Evolutionary conservation across 2,888 invertebrate species (phyloP).

Genomic region (Coleophora deauratella): DNA sequence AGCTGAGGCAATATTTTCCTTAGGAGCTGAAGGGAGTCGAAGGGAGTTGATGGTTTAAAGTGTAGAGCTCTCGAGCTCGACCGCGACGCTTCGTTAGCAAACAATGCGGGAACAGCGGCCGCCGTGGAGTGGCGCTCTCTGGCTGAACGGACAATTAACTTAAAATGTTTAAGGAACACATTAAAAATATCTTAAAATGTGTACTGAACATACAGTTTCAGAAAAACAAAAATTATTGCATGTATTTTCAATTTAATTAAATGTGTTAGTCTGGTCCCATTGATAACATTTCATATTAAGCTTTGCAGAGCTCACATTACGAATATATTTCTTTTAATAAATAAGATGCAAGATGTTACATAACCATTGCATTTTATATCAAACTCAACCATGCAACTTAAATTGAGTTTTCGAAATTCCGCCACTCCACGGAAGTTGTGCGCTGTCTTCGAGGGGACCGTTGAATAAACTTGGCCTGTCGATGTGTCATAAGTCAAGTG

Average conservation of each 20-base stretch:
- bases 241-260: too few relatives aligned
- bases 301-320: too few relatives aligned
- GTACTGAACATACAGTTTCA: too few relatives aligned
- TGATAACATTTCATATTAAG: too few relatives aligned
- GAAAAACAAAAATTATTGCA: too few relatives aligned
- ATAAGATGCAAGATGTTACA: too few relatives aligned
- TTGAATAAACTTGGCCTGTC: slow-evolving; percentile 70
- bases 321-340: too few relatives aligned
- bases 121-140: slow-evolving; percentile 27
- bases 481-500: slow-evolving; percentile 73
- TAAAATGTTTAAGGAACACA: too few relatives aligned
- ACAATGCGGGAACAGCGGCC: slow-evolving; percentile 47
- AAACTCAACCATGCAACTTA: slow-evolving; percentile 4
- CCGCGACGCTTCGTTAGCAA: slow-evolving; percentile 67
- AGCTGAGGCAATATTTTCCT: slow-evolving; percentile 70
- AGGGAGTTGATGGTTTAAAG: slow-evolving; percentile 68
- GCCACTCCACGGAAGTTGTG: slow-evolving; percentile 36
- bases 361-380: background rate
- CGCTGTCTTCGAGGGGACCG: slow-evolving; percentile 45
- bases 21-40: slow-evolving; percentile 45
- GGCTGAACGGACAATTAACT: too few relatives aligned
- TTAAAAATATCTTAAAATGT: too few relatives aligned
- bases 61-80: slow-evolving; percentile 62
- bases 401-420: slow-evolving; percentile 7
- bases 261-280: too few relatives aligned